Base-by-base conservation (phyloP, 1,140 invertebrate genomes). In the Cydia strobilella region DNA sequence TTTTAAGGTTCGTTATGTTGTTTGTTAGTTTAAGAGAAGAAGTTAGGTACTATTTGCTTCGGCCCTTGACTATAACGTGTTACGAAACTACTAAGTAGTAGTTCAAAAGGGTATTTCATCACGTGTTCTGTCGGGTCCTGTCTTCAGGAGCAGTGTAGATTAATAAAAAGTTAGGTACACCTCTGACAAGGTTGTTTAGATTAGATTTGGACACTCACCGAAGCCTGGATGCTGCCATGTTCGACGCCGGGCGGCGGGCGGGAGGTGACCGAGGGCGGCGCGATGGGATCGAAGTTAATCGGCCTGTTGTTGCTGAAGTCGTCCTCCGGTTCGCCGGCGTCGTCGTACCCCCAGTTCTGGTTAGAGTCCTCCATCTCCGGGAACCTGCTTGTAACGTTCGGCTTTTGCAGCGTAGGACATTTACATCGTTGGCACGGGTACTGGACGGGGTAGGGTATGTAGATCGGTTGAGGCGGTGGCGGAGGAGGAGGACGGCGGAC, bases 361-460 rank as follows among this genome's bases (percentile, higher is more conserved):
- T 65, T 65, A 13, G 35, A 15, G 42, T 66, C 81, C 13, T 85
- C 82, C 51, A 79, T 75, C 4, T 79, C 76, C 13, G 74, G 74
- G 39, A 76, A 54, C 39, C 66, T 76, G 42, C 18, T 76, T 59
- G 51, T 66, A 25, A 51, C 51, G n/a, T 48, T 71, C 54, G 42
- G 62, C 15, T 27, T 63, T 35, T 27, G 62, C 42, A 59, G 54
- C 54, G 54, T 59, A 12, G 54, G 54, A 74, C 77, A 76, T 0
- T 65, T 74, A 27, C 79, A 80, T 20, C 62, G 18, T 51, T 77
- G 77, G 48, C 84, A 42, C 69, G 83, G 72, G 71, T 85, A 84
- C 10, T 84, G 80, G 7, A 89, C 79, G 6, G 87, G 81, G 72
- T 86, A 87, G 15, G 88, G 87, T 10, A 90, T 79, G 74, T 88